phyloP scores from a whole-genome alignment of 2,888 invertebrate genomes.

The Sthenelais limicola region DNA sequence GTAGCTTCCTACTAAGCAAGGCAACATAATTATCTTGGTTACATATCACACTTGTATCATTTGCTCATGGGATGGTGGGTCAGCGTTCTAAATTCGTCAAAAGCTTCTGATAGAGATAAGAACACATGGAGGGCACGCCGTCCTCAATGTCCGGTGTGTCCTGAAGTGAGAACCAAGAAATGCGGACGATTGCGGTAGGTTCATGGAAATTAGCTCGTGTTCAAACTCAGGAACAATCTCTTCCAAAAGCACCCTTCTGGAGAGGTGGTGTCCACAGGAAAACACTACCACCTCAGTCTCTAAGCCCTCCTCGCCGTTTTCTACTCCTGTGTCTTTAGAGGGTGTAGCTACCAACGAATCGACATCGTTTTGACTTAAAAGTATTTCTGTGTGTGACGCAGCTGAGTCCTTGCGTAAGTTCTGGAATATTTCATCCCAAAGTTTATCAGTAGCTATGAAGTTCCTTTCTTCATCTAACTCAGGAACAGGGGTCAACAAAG shows the following conservation, averaged over 20 bases:
- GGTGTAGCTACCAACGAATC: slow-evolving; percentile 59
- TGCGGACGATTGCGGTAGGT: slow-evolving; percentile 52
- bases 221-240: slow-evolving; percentile 55
- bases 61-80: no score
- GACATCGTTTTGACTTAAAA: slow-evolving; percentile 59
- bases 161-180: slow-evolving; percentile 59
- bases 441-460: slow-evolving; percentile 56
- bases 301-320: background rate
- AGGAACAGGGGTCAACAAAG: background rate
- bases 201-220: slow-evolving; percentile 52
- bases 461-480: slow-evolving; percentile 36
- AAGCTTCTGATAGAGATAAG: slow-evolving; percentile 32
- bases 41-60: no score
- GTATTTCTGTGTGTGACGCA: slow-evolving; percentile 54
- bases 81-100: no score
- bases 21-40: no score
- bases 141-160: slow-evolving; percentile 54
- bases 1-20: no score
- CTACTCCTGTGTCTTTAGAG: background rate
- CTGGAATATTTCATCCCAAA: slow-evolving; percentile 63
- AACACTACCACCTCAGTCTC: slow-evolving; percentile 55
- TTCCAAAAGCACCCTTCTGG: slow-evolving; percentile 53
- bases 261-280: slow-evolving; percentile 66
- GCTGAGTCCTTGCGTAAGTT: slow-evolving; percentile 58
- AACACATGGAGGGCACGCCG: slow-evolving; percentile 67